Evolutionary conservation across 2,888 invertebrate genomes (phyloP).

Genomic region (Minunthozetes semirufus): DNA sequence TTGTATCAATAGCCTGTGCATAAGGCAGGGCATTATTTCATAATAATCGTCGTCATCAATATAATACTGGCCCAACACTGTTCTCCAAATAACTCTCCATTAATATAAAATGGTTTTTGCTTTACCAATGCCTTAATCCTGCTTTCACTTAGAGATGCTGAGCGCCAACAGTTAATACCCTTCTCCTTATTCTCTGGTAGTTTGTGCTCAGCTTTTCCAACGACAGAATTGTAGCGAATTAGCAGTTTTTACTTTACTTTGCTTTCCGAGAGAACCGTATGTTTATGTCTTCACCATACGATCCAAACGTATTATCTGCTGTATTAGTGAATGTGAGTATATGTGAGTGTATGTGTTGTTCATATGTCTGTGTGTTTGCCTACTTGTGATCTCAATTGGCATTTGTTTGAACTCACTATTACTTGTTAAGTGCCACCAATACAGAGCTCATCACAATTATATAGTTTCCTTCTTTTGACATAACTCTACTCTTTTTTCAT

Average conservation of each 20-base stretch:
- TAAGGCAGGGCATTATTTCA: conserved; percentile 30
- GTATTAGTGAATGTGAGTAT: conserved; percentile 27
- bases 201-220: conserved; percentile 21
- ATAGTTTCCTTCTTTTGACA: neutral
- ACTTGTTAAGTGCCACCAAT: conserved; percentile 30
- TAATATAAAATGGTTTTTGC: conserved; percentile 32
- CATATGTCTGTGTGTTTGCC: conserved; percentile 17
- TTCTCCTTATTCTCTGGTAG: conserved; percentile 27
- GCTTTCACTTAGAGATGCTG: conserved; percentile 28
- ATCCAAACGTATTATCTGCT: conserved; percentile 10
- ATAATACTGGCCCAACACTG: conserved; percentile 27
- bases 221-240: conserved; percentile 27
- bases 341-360: conserved; percentile 7
- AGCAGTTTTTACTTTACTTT: conserved; percentile 30
- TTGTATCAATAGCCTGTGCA: conserved; percentile 29
- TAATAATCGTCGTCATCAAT: conserved; percentile 30
- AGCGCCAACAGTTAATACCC: conserved; percentile 31
- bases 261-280: conserved; percentile 1
- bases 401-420: conserved; percentile 32
- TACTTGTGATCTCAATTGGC: conserved; percentile 31
- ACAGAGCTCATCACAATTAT: conserved; percentile 13
- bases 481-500: neutral
- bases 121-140: conserved; percentile 29
- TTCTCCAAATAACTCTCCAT: conserved; percentile 32
- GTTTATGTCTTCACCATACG: conserved; percentile 27